Evolutionary conservation across 2,888 invertebrate genomes (phyloP).

Genomic region (Diloba caeruleocephala): DNA sequence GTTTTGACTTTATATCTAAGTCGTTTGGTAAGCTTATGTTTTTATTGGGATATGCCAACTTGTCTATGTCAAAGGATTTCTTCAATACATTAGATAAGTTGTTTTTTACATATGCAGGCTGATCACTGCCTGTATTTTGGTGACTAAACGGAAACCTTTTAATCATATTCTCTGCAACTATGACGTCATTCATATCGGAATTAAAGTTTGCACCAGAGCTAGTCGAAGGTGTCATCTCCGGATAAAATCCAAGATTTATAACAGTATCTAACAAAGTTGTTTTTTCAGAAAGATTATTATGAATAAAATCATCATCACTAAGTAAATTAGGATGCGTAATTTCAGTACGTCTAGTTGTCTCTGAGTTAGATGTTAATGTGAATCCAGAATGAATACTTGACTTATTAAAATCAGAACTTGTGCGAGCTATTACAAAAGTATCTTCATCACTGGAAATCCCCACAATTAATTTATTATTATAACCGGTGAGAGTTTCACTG

Average conservation of each 20-base stretch:
- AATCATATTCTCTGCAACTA: slow-evolving; percentile 45
- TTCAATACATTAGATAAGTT: slow-evolving; percentile 51
- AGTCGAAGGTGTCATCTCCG: slow-evolving; percentile 55
- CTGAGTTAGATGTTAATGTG: slow-evolving; percentile 53
- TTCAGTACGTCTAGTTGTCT: slow-evolving; percentile 28
- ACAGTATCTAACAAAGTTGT: slow-evolving; percentile 58
- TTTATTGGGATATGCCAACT: slow-evolving; percentile 50
- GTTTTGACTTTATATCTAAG: slow-evolving; percentile 59
- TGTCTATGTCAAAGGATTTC: slow-evolving; percentile 56
- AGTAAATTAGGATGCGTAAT: slow-evolving; percentile 2
- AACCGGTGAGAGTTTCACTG: slow-evolving; percentile 51
- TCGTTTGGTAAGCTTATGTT: slow-evolving; percentile 65
- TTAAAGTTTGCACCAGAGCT: slow-evolving; percentile 47
- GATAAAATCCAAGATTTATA: slow-evolving; percentile 62
- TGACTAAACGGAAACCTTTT: slow-evolving; percentile 7
- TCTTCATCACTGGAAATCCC: slow-evolving; percentile 51
- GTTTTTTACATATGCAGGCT: slow-evolving; percentile 26
- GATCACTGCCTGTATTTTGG: slow-evolving; percentile 47
- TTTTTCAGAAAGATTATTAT: slow-evolving; percentile 30
- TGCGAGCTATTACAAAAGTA: slow-evolving; percentile 56
- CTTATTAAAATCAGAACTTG: slow-evolving; percentile 64
- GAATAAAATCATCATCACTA: neutral
- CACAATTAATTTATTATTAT: slow-evolving; percentile 27
- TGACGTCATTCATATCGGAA: slow-evolving; percentile 44
- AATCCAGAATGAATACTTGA: slow-evolving; percentile 47